Evolutionary conservation across 2,113 vertebrate genomes (phyloP), one percentile per base, ranked within the genome.

Genomic region (Struthio camelus): DNA sequence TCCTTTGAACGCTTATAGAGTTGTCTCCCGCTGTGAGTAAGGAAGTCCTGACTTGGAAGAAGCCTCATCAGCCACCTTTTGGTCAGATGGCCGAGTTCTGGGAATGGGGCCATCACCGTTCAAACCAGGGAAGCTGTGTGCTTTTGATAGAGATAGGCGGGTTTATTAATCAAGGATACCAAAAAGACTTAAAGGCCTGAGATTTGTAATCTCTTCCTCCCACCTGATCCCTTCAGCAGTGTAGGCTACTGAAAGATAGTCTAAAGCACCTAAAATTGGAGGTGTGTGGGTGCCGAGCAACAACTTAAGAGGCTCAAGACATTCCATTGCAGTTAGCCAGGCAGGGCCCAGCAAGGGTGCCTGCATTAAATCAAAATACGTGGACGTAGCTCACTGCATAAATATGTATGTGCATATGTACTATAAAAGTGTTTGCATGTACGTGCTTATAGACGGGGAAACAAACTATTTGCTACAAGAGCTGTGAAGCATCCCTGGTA

Each of bases 401-500:
- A 84, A 24, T 84, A 66, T 36, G 67, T 30, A 27, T 6, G 23
- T 48, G 54, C 6, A 14, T 12, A 40, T 32, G 50, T 27, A 51
- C 44, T 50, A 67, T 61, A 62, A 62, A 38, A 18, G 34, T 58
- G n/a, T 59, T 30, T 53, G 54, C 20, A 13, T 11, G 69, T 40
- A 30, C 0, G 0, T 61, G 7, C 25, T 30, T 61, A 69, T 0
- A 67, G 59, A 59, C 3, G 73, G 36, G 50, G 40, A 76, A 48
- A 24, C 58, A 54, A 65, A 32, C 22, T 34, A 51, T 53, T 40
- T 53, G 19, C 27, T 77, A 44, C 44, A 42, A 36, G 50, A 80
- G 24, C 42, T 81, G 64, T 50, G 25, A 72, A 30, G 23, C n/a
- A 64, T 69, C 32, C 61, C 65, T 46, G 32, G 20, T 46, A 59